Base-by-base conservation (phyloP, 2,888 invertebrate genomes). In the Vandiemenella viatica region DNA sequence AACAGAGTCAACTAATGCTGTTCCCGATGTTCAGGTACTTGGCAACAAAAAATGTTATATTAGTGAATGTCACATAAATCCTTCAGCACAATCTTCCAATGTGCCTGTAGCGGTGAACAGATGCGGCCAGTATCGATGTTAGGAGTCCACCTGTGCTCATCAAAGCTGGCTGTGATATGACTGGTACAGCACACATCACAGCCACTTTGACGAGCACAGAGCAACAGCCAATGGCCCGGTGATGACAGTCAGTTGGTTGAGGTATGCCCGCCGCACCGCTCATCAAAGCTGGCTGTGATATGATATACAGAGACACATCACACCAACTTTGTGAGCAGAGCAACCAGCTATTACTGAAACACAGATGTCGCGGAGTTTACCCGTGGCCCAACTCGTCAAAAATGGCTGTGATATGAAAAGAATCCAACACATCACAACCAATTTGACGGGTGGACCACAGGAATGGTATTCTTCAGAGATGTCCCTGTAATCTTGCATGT, bases 281-380 rank as follows among this genome's bases (percentile, higher is more conserved):
- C 89, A 89, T 89, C 89, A 90, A 92, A 90, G 90, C 91, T 90
- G 89, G 89, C 90, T 91, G 90, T 89, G 89, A 90, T 90, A 89
- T 87, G 87, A 73, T 41, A 62, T 61, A 64, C 65, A 60, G 61
- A 67, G 67, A 77, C 87, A 88, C 76, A 81, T 76, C 73, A 87
- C 88, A 86, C 72, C 84, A 86, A 86, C 83, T 84, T 88, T 85
- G 88, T 78, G 87, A 87, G 87, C 71, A 76, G 69, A 51, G 59
- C 58, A 50, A 45, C 71, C 72, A 70, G 59, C 56, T 58, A 62
- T 59, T 58, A 56, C 53, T 38, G 41, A 48, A 6, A 37, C 13
- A 8, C 17, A 16, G 3, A n/a, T 13, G 43, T 26, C 8, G 15
- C 46, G 10, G 16, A 1, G 23, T 41, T 51, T 32, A 4, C 73